These are phyloP conservation scores for Saccopteryx leptura DNA, from an alignment of 2,113 vertebrate genomes.

Conservation along the genomic window DNA sequence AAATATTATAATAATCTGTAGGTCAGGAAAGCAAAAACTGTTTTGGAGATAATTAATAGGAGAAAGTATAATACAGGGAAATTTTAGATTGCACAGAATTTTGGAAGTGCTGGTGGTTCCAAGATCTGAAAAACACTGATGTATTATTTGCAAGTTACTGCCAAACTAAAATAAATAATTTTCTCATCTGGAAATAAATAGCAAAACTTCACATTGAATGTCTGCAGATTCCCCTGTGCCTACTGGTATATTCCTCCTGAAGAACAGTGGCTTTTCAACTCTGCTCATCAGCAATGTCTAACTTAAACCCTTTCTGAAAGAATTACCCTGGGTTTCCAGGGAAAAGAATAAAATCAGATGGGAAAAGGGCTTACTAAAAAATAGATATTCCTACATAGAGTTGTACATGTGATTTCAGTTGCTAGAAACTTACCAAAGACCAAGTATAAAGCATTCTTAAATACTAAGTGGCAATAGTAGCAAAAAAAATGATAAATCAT, in stretches of 20 bases:
- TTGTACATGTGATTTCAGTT: not conserved
- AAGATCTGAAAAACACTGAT: not conserved
- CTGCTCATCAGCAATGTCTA: not conserved
- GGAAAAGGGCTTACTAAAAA: not conserved
- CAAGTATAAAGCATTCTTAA: not conserved
- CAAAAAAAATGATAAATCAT: not conserved
- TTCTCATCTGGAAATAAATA: not conserved
- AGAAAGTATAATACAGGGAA: not conserved
- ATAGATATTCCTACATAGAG: not conserved
- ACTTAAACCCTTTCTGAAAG: not conserved
- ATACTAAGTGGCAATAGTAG: fast-evolving
- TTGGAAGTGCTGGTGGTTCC: not conserved
- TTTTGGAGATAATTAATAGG: not conserved
- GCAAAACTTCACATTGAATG: not conserved
- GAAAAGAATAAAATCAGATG: not conserved
- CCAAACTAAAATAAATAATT: not conserved
- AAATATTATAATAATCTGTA: not conserved
- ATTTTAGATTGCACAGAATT: not conserved
- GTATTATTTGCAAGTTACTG: not conserved
- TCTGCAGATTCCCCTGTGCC: not conserved
- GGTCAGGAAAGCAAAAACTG: not conserved
- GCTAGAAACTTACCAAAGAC: not conserved
- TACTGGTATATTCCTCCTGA: not conserved
- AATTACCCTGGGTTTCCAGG: not conserved
- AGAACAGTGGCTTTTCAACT: not conserved